phyloP scores from a whole-genome alignment of 2,113 vertebrate species.

The Myxocyprinus asiaticus region DNA sequence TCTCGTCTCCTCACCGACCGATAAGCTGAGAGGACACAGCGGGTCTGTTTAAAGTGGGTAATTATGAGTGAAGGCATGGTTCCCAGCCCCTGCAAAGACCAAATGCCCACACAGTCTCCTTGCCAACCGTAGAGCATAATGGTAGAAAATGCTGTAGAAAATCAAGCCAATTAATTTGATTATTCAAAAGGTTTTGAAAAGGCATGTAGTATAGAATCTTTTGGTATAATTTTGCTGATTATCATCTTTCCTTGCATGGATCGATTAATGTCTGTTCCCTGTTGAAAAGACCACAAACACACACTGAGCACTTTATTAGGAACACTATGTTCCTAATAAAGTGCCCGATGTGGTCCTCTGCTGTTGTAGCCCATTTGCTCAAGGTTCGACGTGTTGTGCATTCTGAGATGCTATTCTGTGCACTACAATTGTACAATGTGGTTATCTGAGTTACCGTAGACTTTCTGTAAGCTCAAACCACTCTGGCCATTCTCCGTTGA shows the following conservation, averaged over 20 bases:
- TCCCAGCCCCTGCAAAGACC: slow-evolving; percentile 17
- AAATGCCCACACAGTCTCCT: slow-evolving; percentile 23
- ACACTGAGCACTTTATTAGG: no score
- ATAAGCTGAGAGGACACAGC: slow-evolving; percentile 33
- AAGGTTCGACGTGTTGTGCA: no score
- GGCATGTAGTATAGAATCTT: not conserved
- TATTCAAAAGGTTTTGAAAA: slow-evolving; percentile 9
- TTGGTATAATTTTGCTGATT: not conserved
- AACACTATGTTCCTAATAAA: no score
- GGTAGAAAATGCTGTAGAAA: not conserved
- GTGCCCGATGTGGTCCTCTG: no score
- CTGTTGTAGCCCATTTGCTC: no score
- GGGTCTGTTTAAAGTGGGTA: slow-evolving; percentile 26
- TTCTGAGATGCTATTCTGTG: no score
- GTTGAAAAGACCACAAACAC: no score
- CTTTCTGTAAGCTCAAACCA: no score
- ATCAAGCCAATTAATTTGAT: not conserved
- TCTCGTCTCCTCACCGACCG: not conserved
- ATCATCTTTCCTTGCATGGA: not conserved
- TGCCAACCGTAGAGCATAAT: slow-evolving; percentile 7
- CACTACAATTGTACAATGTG: no score
- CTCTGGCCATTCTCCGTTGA: no score
- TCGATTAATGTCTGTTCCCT: no score
- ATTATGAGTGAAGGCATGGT: slow-evolving; percentile 36
- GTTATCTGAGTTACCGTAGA: no score